Evolutionary conservation across 2,888 invertebrate species (phyloP).

Genomic region (Chaitophorus viminalis): DNA sequence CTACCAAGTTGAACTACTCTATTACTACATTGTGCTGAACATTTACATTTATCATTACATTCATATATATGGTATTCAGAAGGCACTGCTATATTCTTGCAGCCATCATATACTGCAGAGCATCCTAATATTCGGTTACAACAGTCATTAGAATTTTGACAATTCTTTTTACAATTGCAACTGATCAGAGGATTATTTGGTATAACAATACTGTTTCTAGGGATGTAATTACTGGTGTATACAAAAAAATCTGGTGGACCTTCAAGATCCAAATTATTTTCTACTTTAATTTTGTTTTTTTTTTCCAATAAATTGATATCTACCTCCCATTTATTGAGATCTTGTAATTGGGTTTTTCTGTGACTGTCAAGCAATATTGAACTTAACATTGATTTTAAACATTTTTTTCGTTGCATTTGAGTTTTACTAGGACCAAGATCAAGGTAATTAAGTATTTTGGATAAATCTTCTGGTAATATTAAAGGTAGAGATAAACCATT

Average conservation of each 20-base stretch:
- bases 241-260: slow-evolving; percentile 82
- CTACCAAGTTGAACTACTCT: slow-evolving; percentile 90
- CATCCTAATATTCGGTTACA: slow-evolving; percentile 73
- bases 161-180: slow-evolving; percentile 72
- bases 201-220: slow-evolving; percentile 77
- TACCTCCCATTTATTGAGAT: slow-evolving; percentile 78
- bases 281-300: slow-evolving; percentile 77
- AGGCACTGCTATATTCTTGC: slow-evolving; percentile 75
- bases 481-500: slow-evolving; percentile 27
- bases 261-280: slow-evolving; percentile 85
- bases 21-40: slow-evolving; percentile 80
- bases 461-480: slow-evolving; percentile 11
- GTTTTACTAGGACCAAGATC: background rate
- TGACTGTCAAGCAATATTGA: background rate
- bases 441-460: background rate
- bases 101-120: slow-evolving; percentile 77
- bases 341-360: slow-evolving; percentile 73
- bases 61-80: slow-evolving; percentile 90
- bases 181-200: slow-evolving; percentile 82
- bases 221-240: slow-evolving; percentile 82
- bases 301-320: slow-evolving; percentile 77
- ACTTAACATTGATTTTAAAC: background rate
- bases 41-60: slow-evolving; percentile 88
- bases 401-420: background rate
- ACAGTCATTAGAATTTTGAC: slow-evolving; percentile 72